A percentile compares a stretch with the other conserved stretches of the same genome.
These are phyloP conservation scores for Sparus aurata DNA, from an alignment of 2,797 vertebrate species.

Conservation along the genomic window DNA sequence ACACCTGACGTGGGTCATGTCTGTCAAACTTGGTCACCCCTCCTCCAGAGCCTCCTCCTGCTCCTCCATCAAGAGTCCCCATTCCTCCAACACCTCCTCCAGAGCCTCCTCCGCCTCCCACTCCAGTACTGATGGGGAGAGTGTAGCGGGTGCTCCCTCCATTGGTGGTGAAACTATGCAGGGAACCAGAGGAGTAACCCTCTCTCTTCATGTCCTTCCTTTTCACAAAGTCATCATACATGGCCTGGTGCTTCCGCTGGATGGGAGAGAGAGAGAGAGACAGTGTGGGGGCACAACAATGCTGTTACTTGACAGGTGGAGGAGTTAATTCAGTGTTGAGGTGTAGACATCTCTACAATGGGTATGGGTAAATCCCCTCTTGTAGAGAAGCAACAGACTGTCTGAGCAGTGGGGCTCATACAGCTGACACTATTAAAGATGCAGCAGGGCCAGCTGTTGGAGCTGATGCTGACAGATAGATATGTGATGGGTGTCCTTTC, in stretches of 20 bases:
- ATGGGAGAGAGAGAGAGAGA: conserved; percentile 31
- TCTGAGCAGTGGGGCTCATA: conserved; percentile 10
- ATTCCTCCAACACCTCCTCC: conserved; percentile 58
- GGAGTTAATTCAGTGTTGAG: conserved; percentile 6
- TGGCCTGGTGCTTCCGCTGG: conserved; percentile 88
- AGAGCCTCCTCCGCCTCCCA: conserved; percentile 57
- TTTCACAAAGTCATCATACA: conserved; percentile 90
- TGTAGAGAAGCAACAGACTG: conserved; percentile 54
- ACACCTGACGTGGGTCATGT: conserved; percentile 86
- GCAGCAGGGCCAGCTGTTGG: conserved; percentile 18
- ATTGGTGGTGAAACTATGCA: conserved; percentile 79
- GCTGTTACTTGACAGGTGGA: conserved; percentile 20
- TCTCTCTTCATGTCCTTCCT: conserved; percentile 90
- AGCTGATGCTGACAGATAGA: conserved; percentile 10
- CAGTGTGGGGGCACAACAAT: conserved; percentile 18
- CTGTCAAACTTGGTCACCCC: conserved; percentile 85
- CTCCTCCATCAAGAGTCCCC: conserved; percentile 69
- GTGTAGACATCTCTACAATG: not conserved
- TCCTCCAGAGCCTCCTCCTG: conserved; percentile 72
- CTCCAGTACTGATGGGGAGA: conserved; percentile 66
- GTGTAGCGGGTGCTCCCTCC: conserved; percentile 74
- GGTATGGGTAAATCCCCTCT: not conserved
- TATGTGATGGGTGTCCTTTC: not conserved
- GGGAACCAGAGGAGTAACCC: conserved; percentile 80
- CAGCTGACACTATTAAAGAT: conserved; percentile 28